Evolutionary conservation across 1,140 invertebrate species (phyloP), one percentile per base, ranked within the genome.

Genomic region (Harlomillsia oculata): DNA sequence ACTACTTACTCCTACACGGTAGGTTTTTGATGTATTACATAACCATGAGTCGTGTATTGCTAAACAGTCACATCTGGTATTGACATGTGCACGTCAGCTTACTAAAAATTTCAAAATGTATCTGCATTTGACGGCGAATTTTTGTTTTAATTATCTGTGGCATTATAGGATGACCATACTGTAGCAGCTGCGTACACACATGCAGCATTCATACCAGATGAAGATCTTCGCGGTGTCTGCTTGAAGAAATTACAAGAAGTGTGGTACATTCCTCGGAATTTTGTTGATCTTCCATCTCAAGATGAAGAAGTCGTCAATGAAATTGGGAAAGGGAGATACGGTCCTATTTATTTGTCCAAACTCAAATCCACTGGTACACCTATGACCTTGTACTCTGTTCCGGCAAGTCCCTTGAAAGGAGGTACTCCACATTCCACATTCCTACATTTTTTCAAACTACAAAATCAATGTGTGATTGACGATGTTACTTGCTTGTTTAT

Each of bases 261-360:
- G 0, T 83, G 82, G 77, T 82, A 78, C 54, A 81, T 88, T 69
- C 81, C 85, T 1, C 76, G 78, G 41, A 82, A 80, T 67, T 75
- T 78, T 43, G 68, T 89, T 39, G 80, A 80, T 26, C 74, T 86
- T 18, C 80, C 59, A 13, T 11, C 41, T 20, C 49, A 53, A 20
- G 59, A 60, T 3, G 45, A 59, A 0, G 57, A 63, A 23, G 14
- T 25, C 64, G 76, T 78, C 1, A 74, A 80, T 64, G 68, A 85
- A n/a, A 71, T 85, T 29, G 80, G 81, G 1, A 71, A 80, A n/a
- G 85, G 86, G 20, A 77, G 76, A 61, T 90, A 84, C 72, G 86
- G 86, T 0, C 79, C 80, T 43, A 79, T 89, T 16, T 80, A 66
- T 40, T n/a, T 56, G 14, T 56, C 49, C 28, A 53, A 53, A 13